Evolutionary conservation across 1,140 invertebrate species (phyloP).

Genomic region (Bacillus rossius): DNA sequence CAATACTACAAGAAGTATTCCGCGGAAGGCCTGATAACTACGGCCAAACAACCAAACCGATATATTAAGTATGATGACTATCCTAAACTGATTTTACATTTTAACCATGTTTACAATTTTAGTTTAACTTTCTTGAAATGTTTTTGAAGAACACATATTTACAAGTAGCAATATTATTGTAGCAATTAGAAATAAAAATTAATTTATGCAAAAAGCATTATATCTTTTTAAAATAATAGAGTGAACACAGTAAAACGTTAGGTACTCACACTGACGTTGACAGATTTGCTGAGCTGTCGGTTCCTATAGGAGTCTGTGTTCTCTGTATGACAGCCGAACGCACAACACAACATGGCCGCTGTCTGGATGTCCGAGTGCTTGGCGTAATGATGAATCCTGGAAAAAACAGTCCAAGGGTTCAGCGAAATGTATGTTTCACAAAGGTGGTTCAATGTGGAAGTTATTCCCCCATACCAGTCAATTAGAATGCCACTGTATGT

Average conservation of each 20-base stretch:
- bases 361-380: conserved; percentile 83
- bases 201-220: no score
- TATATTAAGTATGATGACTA: no score
- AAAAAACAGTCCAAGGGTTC: conserved; percentile 17
- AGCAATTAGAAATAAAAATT: background rate
- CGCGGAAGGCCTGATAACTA: no score
- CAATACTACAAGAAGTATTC: no score
- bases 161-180: no score
- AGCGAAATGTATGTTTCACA: background rate
- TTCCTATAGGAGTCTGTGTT: conserved; percentile 31
- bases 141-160: no score
- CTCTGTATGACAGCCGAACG: conserved; percentile 58
- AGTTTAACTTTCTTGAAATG: no score
- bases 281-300: conserved; percentile 42
- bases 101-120: no score
- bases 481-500: background rate
- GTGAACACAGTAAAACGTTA: conserved; percentile 1
- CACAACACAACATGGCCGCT: conserved; percentile 86
- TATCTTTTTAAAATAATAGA: no score
- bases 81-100: no score
- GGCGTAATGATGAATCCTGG: conserved; percentile 72
- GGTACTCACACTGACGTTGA: conserved; percentile 48
- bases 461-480: no score
- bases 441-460: background rate
- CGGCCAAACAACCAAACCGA: no score